Evolutionary conservation across 2,797 vertebrate genomes (phyloP), one percentile per base, ranked within the genome.

Genomic region (Austrolebias charrua): DNA sequence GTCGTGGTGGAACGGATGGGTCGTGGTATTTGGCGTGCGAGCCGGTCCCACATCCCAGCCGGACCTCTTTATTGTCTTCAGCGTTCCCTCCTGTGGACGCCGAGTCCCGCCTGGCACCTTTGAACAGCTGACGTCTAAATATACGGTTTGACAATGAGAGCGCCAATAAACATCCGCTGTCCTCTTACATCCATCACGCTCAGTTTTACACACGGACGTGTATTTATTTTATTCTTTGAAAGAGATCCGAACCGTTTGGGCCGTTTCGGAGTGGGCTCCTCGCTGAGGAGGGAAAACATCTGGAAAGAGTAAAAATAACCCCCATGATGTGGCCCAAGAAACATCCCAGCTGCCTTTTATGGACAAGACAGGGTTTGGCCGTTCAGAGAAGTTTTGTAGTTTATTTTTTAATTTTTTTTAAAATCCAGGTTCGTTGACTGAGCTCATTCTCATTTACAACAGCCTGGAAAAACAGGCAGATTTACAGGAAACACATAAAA

Each of bases 121-220:
- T 15, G 40, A 76, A 71, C 85, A 85, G 83, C 82, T 87, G 81
- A 78, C 52, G 52, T 82, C 79, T 81, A 85, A 75, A 84, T 81
- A 78, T 76, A 73, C 50, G 54, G 31, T 33, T 13, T 58, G 73
- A 55, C 57, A 40, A 19, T 48, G 71, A 76, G 1, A 31, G 13
- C 49, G 13, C 43, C 55, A 24, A 29, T n/a, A 15, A 46, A 56
- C 20, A 69, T 8, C 6, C 46, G 14, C 31, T 7, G 6, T 38
- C 35, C 12, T 38, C 35, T 10, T 11, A 9, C 35, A 11, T 38
- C 35, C 35, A 38, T 38, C 35, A 38, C 8, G 9, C 35, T 38
- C 35, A 10, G 35, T 38, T 38, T 38, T 38, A 38, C 35, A 38
- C 24, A 24, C 24, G 24, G 24, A 24, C 24, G 2, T 24, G 1